Conservation (phyloP, 2,888 invertebrate species). For the Nemapogon koenigi region DNA sequence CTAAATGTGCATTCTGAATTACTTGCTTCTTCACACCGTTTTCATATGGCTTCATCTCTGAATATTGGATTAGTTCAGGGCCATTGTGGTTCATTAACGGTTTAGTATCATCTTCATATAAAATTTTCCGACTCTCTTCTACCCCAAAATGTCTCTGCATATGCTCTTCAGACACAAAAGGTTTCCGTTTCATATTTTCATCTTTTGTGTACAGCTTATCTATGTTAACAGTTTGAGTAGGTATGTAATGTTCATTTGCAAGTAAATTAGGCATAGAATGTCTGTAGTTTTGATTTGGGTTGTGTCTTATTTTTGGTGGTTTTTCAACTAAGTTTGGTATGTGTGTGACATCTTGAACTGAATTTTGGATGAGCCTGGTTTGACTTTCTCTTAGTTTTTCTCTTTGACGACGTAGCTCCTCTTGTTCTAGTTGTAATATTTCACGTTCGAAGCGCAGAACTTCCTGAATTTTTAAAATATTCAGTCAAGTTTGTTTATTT, state of each 20-base stretch:
- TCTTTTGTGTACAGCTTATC: conserved; percentile 23
- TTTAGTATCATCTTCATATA: conserved; percentile 32
- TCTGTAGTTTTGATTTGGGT: conserved; percentile 32
- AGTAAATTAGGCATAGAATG: conserved; percentile 60
- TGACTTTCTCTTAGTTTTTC: conserved; percentile 74
- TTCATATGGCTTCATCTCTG: neutral
- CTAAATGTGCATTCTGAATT: conserved; percentile 1
- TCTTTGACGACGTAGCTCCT: conserved; percentile 76
- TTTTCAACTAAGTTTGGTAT: conserved; percentile 37
- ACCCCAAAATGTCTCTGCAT: conserved; percentile 54
- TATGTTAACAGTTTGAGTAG: conserved; percentile 29
- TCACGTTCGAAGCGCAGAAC: conserved; percentile 81
- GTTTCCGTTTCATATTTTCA: conserved; percentile 33
- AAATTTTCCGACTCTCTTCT: conserved; percentile 45
- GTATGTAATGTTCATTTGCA: conserved; percentile 34
- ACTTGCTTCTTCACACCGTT: neutral
- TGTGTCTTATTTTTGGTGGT: conserved; percentile 29
- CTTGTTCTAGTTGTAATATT: conserved; percentile 77
- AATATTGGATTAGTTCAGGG: neutral
- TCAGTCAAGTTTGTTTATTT: neutral
- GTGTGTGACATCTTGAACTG: conserved; percentile 68
- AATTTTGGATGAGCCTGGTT: conserved; percentile 65
- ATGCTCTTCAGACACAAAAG: conserved; percentile 54
- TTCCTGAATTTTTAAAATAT: conserved; percentile 55
- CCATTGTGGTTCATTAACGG: conserved; percentile 9